Percentiles rank a stretch among this genome's conserved stretches.
Evolutionary conservation across 2,797 vertebrate genomes (phyloP).

Genomic region (Siniperca undulata): DNA sequence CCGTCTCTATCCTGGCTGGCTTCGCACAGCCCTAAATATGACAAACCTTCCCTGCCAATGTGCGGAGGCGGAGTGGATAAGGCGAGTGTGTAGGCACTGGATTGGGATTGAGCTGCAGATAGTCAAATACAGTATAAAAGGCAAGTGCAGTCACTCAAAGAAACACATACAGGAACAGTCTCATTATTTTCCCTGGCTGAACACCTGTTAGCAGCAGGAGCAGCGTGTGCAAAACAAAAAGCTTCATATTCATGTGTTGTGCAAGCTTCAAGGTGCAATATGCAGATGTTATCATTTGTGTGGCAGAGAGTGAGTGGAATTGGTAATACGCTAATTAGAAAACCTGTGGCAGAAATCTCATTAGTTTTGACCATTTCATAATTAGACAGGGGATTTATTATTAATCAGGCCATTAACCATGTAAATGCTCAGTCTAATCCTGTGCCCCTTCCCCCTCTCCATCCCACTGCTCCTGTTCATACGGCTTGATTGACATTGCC

Average conservation of each 20-base stretch:
- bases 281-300: slow-evolving; percentile 60
- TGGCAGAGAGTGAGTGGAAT: slow-evolving; percentile 49
- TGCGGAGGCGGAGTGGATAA: background rate
- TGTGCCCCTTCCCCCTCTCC: slow-evolving; percentile 28
- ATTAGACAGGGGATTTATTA: slow-evolving; percentile 77
- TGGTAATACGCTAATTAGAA: slow-evolving; percentile 71
- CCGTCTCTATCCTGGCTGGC: background rate
- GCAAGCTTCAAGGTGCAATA: slow-evolving; percentile 35
- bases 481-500: slow-evolving; percentile 70
- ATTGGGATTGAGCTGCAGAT: background rate
- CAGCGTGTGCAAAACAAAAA: slow-evolving; percentile 48
- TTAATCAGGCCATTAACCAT: slow-evolving; percentile 75
- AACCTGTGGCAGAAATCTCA: slow-evolving; percentile 69
- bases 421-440: slow-evolving; percentile 51
- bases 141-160: background rate
- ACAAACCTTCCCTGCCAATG: background rate
- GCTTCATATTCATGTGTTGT: slow-evolving; percentile 58
- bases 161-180: background rate
- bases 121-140: background rate
- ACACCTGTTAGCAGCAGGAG: slow-evolving; percentile 50
- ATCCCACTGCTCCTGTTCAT: slow-evolving; percentile 39
- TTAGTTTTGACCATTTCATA: slow-evolving; percentile 76
- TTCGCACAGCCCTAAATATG: background rate
- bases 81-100: background rate
- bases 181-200: slow-evolving; percentile 35